Evolutionary conservation across 2,888 invertebrate genomes (phyloP).

Genomic region (Drosophila kuntzei): DNA sequence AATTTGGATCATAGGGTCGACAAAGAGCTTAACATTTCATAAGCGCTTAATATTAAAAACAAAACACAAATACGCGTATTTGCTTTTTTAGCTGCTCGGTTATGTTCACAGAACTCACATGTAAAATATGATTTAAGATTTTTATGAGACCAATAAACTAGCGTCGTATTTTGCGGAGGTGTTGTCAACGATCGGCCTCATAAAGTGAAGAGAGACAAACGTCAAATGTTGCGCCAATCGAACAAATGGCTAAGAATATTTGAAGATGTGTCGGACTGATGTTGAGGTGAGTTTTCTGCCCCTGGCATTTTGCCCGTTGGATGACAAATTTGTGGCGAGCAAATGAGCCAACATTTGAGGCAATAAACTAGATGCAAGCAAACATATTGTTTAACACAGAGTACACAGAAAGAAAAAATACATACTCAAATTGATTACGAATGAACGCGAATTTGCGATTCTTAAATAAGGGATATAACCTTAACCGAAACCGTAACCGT

Average conservation of each 20-base stretch:
- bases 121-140: constrained; percentile 41
- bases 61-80: constrained; percentile 13
- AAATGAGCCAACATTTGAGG: constrained; percentile 47
- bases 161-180: constrained; percentile 41
- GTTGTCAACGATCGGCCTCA: constrained; percentile 35
- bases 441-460: no score
- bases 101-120: constrained; percentile 31
- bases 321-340: constrained; percentile 63
- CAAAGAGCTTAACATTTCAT: constrained; percentile 33
- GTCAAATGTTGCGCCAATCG: constrained; percentile 57
- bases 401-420: neutral
- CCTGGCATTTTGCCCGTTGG: constrained; percentile 60
- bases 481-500: no score
- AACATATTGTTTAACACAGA: neutral
- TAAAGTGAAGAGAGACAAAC: constrained; percentile 33
- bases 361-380: constrained; percentile 48
- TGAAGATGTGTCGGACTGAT: constrained; percentile 11
- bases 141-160: constrained; percentile 38
- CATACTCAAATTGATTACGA: no score
- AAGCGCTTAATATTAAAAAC: constrained; percentile 27
- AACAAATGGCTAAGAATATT: constrained; percentile 35
- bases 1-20: constrained; percentile 14
- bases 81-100: constrained; percentile 26
- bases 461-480: no score
- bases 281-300: constrained; percentile 37